Percentiles rank a stretch among this genome's conserved stretches.
Conservation (phyloP, 2,888 invertebrate species). For the Hoplodrina blanda region DNA sequence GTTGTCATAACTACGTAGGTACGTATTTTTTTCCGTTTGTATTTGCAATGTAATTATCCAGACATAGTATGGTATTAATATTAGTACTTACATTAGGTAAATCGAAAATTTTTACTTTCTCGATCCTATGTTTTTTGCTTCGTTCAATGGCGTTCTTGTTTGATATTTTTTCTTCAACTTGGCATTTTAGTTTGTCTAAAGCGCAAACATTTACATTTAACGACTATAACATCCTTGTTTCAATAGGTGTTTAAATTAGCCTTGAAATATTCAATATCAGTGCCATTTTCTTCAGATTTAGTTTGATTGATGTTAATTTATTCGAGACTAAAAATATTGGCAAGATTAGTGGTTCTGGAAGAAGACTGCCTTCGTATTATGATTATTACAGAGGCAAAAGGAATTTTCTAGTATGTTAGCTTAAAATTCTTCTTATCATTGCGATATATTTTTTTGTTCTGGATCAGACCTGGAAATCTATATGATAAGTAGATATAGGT, state of each 20-base stretch:
- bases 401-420: neutral
- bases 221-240: slow-evolving; percentile 10
- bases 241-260: neutral
- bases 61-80: neutral
- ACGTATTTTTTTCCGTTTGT: no score
- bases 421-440: no score
- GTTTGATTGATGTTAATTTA: neutral
- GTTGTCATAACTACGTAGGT: neutral
- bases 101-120: neutral
- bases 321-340: neutral
- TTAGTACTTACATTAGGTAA: neutral
- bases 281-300: slow-evolving; percentile 4
- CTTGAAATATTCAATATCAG: slow-evolving; percentile 14
- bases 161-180: neutral
- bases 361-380: neutral
- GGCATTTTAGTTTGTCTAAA: neutral
- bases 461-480: no score
- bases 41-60: neutral
- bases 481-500: no score
- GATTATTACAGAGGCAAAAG: neutral
- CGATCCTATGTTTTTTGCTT: neutral
- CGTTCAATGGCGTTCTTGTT: neutral
- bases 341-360: neutral
- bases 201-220: slow-evolving; percentile 22
- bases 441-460: no score